These are phyloP conservation scores for Nasonia vitripennis DNA, from an alignment of 1,140 invertebrate genomes.

Conservation along the genomic window DNA sequence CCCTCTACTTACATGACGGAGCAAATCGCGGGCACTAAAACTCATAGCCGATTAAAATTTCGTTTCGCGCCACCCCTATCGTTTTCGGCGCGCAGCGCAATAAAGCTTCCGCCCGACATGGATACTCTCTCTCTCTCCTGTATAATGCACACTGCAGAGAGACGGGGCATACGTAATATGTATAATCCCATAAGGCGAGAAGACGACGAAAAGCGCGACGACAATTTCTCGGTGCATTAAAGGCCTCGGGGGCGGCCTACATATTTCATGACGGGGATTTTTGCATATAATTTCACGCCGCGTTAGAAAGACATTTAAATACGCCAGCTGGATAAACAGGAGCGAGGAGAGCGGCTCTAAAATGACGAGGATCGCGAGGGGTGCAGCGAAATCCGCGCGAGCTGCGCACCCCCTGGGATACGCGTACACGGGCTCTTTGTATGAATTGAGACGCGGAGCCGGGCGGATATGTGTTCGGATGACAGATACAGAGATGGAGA, in stretches of 20 bases:
- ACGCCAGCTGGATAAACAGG: constrained; percentile 75
- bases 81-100: constrained; percentile 1
- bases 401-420: constrained; percentile 38
- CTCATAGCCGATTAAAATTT: constrained; percentile 52
- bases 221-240: constrained; percentile 75
- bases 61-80: constrained; percentile 40
- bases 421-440: not conserved
- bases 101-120: not conserved
- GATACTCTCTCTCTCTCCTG: not conserved
- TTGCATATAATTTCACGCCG: constrained; percentile 76
- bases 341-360: constrained; percentile 49
- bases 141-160: no score
- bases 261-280: constrained; percentile 73
- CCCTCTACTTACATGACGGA: not conserved
- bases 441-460: constrained; percentile 29
- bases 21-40: constrained; percentile 29
- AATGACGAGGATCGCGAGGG: constrained; percentile 42
- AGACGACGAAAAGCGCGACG: constrained; percentile 63
- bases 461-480: constrained; percentile 13
- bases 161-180: constrained; percentile 51
- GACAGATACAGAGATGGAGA: not conserved
- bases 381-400: constrained; percentile 41
- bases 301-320: constrained; percentile 75
- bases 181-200: constrained; percentile 67
- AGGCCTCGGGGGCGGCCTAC: constrained; percentile 60